These are phyloP conservation scores for Macrosiphum euphorbiae DNA, from an alignment of 2,888 invertebrate species.

Conservation along the genomic window DNA sequence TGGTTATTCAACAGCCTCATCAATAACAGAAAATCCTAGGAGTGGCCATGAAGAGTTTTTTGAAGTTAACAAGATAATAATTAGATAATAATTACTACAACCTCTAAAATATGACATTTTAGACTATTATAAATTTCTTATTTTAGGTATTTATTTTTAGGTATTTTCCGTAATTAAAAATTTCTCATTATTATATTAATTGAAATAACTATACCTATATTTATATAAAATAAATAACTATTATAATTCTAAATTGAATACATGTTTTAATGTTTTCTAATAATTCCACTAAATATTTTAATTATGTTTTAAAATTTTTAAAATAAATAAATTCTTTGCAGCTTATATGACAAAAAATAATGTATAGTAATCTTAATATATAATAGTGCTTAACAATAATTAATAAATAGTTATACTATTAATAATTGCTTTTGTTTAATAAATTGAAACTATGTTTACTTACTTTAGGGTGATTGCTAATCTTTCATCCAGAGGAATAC, in stretches of 20 bases:
- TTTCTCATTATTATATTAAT: too few species aligned
- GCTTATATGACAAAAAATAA: background rate
- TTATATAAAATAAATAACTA: too few species aligned
- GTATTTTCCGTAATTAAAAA: background rate
- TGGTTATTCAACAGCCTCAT: background rate
- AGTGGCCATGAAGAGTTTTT: background rate
- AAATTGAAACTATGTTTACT: slow-evolving; percentile 7
- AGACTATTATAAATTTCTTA: too few species aligned
- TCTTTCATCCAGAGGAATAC: background rate
- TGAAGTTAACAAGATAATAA: too few species aligned
- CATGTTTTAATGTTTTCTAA: too few species aligned
- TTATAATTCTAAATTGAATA: too few species aligned
- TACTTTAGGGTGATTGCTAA: slow-evolving; percentile 25
- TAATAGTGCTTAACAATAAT: background rate
- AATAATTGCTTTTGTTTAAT: background rate
- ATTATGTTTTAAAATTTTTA: too few species aligned
- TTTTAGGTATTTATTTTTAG: too few species aligned
- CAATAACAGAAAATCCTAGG: background rate
- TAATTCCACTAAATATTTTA: too few species aligned
- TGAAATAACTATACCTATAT: too few species aligned
- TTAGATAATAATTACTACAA: background rate
- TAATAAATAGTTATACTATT: background rate
- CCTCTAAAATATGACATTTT: too few species aligned
- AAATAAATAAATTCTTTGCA: slow-evolving; percentile 5
- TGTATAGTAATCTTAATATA: background rate